A percentile compares a stretch with the other conserved stretches of the same genome.
Conservation (phyloP, 2,888 invertebrate genomes). For the Drosophila anomalipes region DNA sequence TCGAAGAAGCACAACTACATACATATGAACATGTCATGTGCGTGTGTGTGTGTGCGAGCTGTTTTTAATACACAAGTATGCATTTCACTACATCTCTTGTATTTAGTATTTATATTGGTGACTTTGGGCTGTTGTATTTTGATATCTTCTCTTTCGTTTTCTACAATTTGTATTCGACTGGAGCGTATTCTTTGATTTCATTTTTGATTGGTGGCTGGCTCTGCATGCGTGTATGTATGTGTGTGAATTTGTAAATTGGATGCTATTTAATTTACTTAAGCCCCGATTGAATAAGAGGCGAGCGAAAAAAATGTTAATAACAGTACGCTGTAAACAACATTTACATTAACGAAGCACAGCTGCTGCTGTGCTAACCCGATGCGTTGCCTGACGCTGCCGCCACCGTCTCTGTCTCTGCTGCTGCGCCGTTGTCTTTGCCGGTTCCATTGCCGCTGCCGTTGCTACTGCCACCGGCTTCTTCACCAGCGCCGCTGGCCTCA, state of each 20-base stretch:
- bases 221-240: slow-evolving; percentile 27
- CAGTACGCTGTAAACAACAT: slow-evolving; percentile 62
- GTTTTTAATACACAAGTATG: background rate
- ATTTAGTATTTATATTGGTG: background rate
- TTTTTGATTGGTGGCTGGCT: background rate
- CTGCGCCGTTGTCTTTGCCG: slow-evolving; percentile 21
- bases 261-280: slow-evolving; percentile 41
- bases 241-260: slow-evolving; percentile 30
- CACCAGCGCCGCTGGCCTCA: slow-evolving; percentile 26
- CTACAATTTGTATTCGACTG: background rate
- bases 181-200: background rate
- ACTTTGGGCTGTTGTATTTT: slow-evolving; percentile 6
- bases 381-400: slow-evolving; percentile 14
- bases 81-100: background rate
- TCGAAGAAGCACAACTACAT: slow-evolving; percentile 17
- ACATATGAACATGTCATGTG: slow-evolving; percentile 36
- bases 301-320: slow-evolving; percentile 66
- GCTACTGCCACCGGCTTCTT: slow-evolving; percentile 23
- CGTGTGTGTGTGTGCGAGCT: slow-evolving; percentile 1
- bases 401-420: slow-evolving; percentile 10
- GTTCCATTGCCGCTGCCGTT: slow-evolving; percentile 22
- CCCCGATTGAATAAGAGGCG: slow-evolving; percentile 36
- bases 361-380: slow-evolving; percentile 37
- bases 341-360: slow-evolving; percentile 66
- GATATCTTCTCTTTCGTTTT: background rate